Percentiles rank a stretch among this genome's conserved stretches.
These are phyloP conservation scores for Chitala chitala DNA, from an alignment of 2,113 vertebrate species.

Conservation along the genomic window DNA sequence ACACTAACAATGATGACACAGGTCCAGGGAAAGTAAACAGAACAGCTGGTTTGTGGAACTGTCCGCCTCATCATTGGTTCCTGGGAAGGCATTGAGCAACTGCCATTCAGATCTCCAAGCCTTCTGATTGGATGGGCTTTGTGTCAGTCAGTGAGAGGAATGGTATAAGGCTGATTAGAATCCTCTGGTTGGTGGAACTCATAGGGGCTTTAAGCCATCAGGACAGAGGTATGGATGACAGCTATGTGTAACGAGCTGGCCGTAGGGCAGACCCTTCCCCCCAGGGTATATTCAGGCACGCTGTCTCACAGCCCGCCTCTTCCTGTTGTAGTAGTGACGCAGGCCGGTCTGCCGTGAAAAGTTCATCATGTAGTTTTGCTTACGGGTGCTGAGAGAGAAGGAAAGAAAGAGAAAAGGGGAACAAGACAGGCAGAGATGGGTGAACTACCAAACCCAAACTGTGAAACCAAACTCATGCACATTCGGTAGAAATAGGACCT, in stretches of 20 bases:
- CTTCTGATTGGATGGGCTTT: constrained; percentile 43
- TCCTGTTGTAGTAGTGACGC: constrained; percentile 96
- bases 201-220: neutral
- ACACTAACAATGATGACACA: constrained; percentile 27
- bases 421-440: constrained; percentile 27
- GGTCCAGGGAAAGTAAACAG: constrained; percentile 25
- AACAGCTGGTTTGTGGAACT: constrained; percentile 11
- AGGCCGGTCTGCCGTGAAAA: constrained; percentile 94
- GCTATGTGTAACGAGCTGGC: constrained; percentile 45
- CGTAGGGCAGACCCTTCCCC: constrained; percentile 49
- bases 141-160: constrained; percentile 22
- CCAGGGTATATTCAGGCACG: constrained; percentile 68
- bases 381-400: constrained; percentile 81
- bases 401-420: constrained; percentile 33
- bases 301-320: constrained; percentile 87
- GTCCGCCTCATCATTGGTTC: neutral
- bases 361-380: constrained; percentile 99
- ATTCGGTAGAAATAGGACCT: constrained; percentile 43
- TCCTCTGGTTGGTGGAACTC: constrained; percentile 7
- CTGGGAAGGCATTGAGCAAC: constrained; percentile 7
- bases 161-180: constrained; percentile 20
- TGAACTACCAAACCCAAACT: constrained; percentile 55
- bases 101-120: constrained; percentile 33
- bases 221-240: constrained; percentile 2
- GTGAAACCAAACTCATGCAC: constrained; percentile 8